Evolutionary conservation across 2,888 invertebrate species (phyloP), one percentile per base, ranked within the genome.

Genomic region (Dorcus parallelipipedus): DNA sequence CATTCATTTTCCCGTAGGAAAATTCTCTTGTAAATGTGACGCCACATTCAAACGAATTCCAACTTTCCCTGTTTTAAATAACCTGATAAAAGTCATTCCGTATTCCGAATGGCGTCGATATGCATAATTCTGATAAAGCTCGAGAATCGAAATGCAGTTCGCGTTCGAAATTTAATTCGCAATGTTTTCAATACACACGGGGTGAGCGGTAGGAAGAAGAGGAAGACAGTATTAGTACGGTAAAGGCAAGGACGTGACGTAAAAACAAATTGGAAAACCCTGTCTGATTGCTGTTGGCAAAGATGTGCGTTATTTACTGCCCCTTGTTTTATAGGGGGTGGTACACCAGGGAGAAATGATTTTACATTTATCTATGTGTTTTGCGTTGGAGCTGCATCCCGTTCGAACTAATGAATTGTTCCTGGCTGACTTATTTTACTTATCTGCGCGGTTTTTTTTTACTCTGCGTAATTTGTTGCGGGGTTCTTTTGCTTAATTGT

Each of bases 311-410:
- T 64, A 60, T 64, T 64, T 64, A 64, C 58, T 53, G 50, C 49
- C 54, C 14, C 39, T 52, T 55, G 60, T 58, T 64, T 61, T 61
- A 61, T 59, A 42, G 58, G 48, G 59, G 56, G 62, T 55, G 64
- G 57, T 57, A 53, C 62, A 56, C 63, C 20, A 45, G 62, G 65
- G 67, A 65, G 64, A 64, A 67, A 67, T 67, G 62, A 67, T 67
- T 67, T 65, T 64, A 64, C 65, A 67, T 67, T 67, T 65, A 65
- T 67, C 67, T 67, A 56, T 60, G 65, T 56, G 59, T 56, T 60
- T 56, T 52, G 56, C 54, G 40, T 56, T 40, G 26, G 10, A 26
- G 10, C 17, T 54, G n/a, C 40, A 48, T 38, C 14, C 47, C 17
- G 43, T 39, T 23, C 43, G 23, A 39, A 14, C 45, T 56, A 56